Conservation (phyloP, 1,140 invertebrate species). For the Phenacoccus solenopsis region DNA sequence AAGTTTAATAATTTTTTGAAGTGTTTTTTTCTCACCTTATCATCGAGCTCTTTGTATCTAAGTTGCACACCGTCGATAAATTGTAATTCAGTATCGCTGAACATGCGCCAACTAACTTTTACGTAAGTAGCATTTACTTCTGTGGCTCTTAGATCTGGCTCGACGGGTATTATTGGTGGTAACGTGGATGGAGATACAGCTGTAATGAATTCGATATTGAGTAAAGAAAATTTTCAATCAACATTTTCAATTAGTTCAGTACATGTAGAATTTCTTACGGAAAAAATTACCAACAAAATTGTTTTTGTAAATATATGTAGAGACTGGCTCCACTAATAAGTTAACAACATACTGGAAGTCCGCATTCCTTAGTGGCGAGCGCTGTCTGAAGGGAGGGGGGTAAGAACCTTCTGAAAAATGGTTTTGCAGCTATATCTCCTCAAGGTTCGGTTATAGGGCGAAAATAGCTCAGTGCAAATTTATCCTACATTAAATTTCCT, state of each 20-base stretch:
- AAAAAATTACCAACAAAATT: background rate
- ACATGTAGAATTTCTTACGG: background rate
- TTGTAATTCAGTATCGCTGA: slow-evolving; percentile 61
- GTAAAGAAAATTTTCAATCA: background rate
- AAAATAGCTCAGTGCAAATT: too few species aligned
- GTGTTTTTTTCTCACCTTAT: slow-evolving; percentile 35
- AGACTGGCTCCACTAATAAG: too few species aligned
- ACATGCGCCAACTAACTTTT: slow-evolving; percentile 65
- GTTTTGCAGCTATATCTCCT: too few species aligned
- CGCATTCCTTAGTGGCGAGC: too few species aligned
- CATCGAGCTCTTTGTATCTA: slow-evolving; percentile 54
- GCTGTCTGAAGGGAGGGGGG: too few species aligned
- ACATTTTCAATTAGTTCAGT: background rate
- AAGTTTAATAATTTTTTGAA: too few species aligned
- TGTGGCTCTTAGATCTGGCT: slow-evolving; percentile 55
- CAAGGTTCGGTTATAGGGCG: too few species aligned
- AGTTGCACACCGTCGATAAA: slow-evolving; percentile 59
- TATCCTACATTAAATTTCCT: too few species aligned
- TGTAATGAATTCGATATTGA: background rate
- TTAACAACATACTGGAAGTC: too few species aligned
- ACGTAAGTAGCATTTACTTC: slow-evolving; percentile 65
- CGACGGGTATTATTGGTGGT: slow-evolving; percentile 49
- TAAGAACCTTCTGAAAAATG: too few species aligned
- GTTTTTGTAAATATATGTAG: too few species aligned
- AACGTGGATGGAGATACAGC: slow-evolving; percentile 36